These are phyloP conservation scores for Acanthacorydalis orientalis DNA, from an alignment of 2,888 invertebrate genomes.

Conservation along the genomic window DNA sequence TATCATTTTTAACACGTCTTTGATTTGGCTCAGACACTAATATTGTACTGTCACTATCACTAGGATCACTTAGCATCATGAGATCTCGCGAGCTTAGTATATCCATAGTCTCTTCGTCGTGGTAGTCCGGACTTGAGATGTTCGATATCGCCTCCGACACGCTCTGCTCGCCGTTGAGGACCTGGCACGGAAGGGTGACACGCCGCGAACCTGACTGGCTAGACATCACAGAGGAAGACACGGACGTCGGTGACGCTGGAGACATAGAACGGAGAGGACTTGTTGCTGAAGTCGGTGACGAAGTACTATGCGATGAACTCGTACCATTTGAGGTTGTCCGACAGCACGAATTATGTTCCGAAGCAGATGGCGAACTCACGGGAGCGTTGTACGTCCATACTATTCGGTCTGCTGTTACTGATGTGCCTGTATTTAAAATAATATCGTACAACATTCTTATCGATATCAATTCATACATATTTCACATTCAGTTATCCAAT, in stretches of 20 bases:
- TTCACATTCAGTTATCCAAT: too few relatives aligned
- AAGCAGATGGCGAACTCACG: conserved; percentile 39
- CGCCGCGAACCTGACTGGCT: conserved; percentile 52
- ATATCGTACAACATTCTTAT: conserved; percentile 13
- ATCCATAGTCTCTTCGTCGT: conserved; percentile 71
- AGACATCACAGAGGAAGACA: conserved; percentile 77
- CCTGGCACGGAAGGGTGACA: conserved; percentile 26
- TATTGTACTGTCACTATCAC: conserved; percentile 78
- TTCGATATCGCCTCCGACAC: conserved; percentile 76
- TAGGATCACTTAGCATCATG: conserved; percentile 77
- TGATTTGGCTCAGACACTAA: conserved; percentile 64
- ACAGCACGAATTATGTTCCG: conserved; percentile 32
- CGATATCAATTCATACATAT: conserved; percentile 19
- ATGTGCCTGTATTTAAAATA: conserved; percentile 20
- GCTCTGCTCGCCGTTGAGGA: conserved; percentile 50
- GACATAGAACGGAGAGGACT: conserved; percentile 59
- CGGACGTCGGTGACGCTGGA: conserved; percentile 59
- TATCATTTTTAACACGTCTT: conserved; percentile 20
- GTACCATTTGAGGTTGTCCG: conserved; percentile 42
- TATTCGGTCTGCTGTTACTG: conserved; percentile 45
- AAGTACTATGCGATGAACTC: conserved; percentile 38
- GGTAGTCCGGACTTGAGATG: conserved; percentile 80
- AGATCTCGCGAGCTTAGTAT: conserved; percentile 62
- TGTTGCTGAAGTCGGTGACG: conserved; percentile 65
- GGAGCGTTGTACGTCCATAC: conserved; percentile 89